Evolutionary conservation across 2,888 invertebrate species (phyloP).

Genomic region (Melikaiella ostensackeni): DNA sequence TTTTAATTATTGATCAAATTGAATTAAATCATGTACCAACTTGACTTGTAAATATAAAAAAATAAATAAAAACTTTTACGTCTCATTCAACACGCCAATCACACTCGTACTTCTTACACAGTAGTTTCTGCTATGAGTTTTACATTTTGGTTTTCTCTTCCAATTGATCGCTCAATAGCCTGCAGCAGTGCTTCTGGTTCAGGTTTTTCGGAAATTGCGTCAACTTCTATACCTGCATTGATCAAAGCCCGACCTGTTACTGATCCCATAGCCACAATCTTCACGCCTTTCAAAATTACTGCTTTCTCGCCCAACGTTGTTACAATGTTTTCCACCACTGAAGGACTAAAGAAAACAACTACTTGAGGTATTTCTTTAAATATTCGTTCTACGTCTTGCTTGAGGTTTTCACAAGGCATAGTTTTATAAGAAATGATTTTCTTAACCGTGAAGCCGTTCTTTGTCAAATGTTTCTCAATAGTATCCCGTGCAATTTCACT

Average conservation of each 20-base stretch:
- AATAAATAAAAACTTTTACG: not conserved
- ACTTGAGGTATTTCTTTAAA: slow-evolving; percentile 56
- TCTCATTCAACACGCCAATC: not conserved
- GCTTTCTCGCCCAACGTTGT: slow-evolving; percentile 53
- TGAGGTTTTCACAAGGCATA: slow-evolving; percentile 63
- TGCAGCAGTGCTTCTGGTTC: slow-evolving; percentile 66
- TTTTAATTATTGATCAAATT: not conserved
- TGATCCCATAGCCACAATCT: slow-evolving; percentile 72
- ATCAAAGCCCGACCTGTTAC: slow-evolving; percentile 67
- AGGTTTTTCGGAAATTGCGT: slow-evolving; percentile 69
- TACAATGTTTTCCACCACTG: slow-evolving; percentile 66
- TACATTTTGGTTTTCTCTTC: not conserved
- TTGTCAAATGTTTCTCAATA: slow-evolving; percentile 60
- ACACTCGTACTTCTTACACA: not conserved
- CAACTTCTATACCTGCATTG: slow-evolving; percentile 59
- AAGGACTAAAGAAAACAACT: slow-evolving; percentile 74
- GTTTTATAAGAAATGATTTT: slow-evolving; percentile 69
- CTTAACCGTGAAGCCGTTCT: slow-evolving; percentile 57
- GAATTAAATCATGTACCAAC: not conserved
- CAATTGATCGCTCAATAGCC: slow-evolving; percentile 55
- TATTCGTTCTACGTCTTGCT: slow-evolving; percentile 59
- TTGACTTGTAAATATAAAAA: not conserved
- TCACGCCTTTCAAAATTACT: slow-evolving; percentile 54
- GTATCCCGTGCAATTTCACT: slow-evolving; percentile 72
- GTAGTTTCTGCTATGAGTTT: slow-evolving; percentile 16